Evolutionary conservation across 2,797 vertebrate genomes (phyloP).

Genomic region (Tachyglossus aculeatus): DNA sequence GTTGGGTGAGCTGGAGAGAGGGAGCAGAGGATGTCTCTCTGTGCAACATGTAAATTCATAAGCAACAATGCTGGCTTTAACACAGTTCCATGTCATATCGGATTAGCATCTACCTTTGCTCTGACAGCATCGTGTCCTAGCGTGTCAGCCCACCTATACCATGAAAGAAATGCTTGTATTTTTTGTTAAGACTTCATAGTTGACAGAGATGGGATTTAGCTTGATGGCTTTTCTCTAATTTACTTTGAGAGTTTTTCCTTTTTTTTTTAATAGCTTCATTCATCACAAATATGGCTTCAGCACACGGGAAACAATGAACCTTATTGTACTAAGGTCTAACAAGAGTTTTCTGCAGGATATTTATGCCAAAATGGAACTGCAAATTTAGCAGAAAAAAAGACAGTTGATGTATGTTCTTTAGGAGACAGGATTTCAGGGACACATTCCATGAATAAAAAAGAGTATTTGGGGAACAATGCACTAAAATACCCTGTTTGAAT

Average conservation of each 20-base stretch:
- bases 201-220: conserved; percentile 17
- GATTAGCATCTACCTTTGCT: conserved; percentile 48
- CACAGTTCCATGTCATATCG: conserved; percentile 7
- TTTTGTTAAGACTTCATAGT: conserved; percentile 29
- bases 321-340: background rate
- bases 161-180: conserved; percentile 31
- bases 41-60: conserved; percentile 36
- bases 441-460: too few relatives aligned
- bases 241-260: background rate
- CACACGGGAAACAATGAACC: background rate
- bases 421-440: background rate
- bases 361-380: background rate
- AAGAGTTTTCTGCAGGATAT: background rate
- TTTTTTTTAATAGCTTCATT: background rate
- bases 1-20: conserved; percentile 8
- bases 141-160: conserved; percentile 27
- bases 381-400: background rate
- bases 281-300: background rate
- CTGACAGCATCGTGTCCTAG: conserved; percentile 26
- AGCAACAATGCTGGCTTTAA: conserved; percentile 37
- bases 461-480: too few relatives aligned
- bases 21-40: conserved; percentile 43
- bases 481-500: too few relatives aligned
- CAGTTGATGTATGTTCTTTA: background rate
- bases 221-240: background rate